Conservation (phyloP, 2,797 vertebrate species). For the Mareca penelope region DNA sequence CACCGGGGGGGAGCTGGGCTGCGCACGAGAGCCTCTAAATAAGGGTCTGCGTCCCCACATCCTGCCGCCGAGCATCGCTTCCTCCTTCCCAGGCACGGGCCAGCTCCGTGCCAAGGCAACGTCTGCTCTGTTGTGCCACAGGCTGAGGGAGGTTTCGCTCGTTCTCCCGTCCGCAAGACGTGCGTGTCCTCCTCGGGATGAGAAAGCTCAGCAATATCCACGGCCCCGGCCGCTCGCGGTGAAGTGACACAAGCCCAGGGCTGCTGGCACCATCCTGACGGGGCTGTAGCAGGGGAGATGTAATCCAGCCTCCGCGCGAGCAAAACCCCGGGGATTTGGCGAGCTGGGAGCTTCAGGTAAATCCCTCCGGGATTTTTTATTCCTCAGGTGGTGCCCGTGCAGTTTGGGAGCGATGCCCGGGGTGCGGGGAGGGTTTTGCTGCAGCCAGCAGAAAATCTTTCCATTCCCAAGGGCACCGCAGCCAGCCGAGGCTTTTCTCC, state of each 20-base stretch:
- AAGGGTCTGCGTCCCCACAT: background rate
- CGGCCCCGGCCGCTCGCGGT: background rate
- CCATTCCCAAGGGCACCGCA: background rate
- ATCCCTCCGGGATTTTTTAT: background rate
- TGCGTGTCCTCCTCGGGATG: fast-evolving
- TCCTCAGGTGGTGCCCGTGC: background rate
- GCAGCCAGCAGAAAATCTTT: background rate
- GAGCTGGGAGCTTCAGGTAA: conserved; percentile 16
- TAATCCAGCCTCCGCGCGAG: background rate
- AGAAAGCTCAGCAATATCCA: background rate
- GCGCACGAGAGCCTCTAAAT: background rate
- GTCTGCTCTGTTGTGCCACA: background rate
- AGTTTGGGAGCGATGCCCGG: background rate
- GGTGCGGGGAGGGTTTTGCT: background rate
- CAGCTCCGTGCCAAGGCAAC: background rate
- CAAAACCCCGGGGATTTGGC: background rate
- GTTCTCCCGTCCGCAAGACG: background rate
- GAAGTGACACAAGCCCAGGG: background rate
- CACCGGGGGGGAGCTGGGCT: background rate
- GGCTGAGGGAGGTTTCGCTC: background rate
- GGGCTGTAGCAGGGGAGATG: background rate
- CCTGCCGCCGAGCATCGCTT: background rate
- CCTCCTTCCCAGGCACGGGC: background rate
- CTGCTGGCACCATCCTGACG: fast-evolving
- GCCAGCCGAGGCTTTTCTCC: background rate